Evolutionary conservation across 2,888 invertebrate species (phyloP).

Genomic region (Eilema griseolum): DNA sequence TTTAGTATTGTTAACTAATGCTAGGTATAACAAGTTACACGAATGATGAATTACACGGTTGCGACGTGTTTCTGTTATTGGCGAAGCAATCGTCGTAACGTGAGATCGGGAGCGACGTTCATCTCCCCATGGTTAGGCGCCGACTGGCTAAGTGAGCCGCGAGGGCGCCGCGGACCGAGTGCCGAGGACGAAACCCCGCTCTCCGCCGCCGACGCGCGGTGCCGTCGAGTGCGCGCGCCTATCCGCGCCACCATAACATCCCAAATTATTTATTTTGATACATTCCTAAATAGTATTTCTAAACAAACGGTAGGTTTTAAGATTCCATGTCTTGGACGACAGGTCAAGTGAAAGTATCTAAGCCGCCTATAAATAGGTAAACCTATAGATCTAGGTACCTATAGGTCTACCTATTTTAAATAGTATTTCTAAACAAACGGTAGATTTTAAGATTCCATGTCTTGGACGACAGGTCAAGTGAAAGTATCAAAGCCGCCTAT

Average conservation of each 20-base stretch:
- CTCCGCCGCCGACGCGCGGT: slow-evolving; percentile 62
- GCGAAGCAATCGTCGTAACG: slow-evolving; percentile 66
- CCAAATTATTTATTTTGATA: slow-evolving; percentile 63
- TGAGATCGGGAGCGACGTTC: slow-evolving; percentile 62
- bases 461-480: background rate
- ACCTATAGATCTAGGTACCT: too few species aligned
- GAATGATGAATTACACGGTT: slow-evolving; percentile 60
- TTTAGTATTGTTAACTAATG: slow-evolving; percentile 61
- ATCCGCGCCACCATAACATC: slow-evolving; percentile 61
- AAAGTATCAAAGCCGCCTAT: too few species aligned
- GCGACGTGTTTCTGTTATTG: slow-evolving; percentile 69
- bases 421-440: slow-evolving; percentile 22
- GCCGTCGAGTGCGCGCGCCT: slow-evolving; percentile 80
- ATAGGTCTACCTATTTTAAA: too few species aligned
- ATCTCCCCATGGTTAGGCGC: slow-evolving; percentile 69
- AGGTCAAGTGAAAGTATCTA: too few species aligned
- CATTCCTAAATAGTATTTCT: slow-evolving; percentile 40
- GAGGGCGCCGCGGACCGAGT: slow-evolving; percentile 75
- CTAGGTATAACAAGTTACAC: slow-evolving; percentile 51
- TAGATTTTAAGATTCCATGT: slow-evolving; percentile 1
- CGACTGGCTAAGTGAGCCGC: slow-evolving; percentile 79
- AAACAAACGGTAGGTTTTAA: slow-evolving; percentile 7
- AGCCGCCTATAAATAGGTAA: too few species aligned
- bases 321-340: background rate
- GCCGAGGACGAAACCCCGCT: slow-evolving; percentile 73